These are phyloP conservation scores for Panurus biarmicus DNA, from an alignment of 2,113 vertebrate species.

Conservation along the genomic window DNA sequence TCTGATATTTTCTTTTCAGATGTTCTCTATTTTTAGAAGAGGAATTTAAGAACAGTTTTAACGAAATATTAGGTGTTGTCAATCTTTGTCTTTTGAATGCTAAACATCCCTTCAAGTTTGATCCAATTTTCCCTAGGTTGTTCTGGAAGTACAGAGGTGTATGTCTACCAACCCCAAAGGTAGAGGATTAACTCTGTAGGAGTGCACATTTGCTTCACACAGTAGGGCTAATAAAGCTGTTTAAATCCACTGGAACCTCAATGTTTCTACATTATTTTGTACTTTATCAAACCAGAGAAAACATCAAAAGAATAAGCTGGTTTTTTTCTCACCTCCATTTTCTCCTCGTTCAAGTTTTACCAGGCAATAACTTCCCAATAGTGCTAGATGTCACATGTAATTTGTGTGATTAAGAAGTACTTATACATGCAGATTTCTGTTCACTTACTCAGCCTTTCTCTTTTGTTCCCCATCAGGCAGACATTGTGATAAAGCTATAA, in stretches of 20 bases:
- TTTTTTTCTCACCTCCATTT: background rate
- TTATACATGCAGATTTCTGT: background rate
- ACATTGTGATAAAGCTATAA: background rate
- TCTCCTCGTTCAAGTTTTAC: background rate
- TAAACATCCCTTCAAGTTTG: background rate
- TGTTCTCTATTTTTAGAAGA: background rate
- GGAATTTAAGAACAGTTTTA: background rate
- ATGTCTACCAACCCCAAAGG: background rate
- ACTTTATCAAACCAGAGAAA: background rate
- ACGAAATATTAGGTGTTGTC: background rate
- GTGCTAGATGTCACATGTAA: background rate
- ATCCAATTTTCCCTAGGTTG: background rate
- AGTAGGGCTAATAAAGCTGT: background rate
- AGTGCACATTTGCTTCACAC: background rate
- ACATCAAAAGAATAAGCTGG: background rate
- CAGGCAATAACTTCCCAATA: background rate
- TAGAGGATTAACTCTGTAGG: background rate
- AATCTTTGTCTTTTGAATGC: background rate
- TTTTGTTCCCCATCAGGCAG: background rate
- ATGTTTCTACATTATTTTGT: background rate
- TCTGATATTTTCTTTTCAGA: background rate
- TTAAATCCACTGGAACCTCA: background rate
- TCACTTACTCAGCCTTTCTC: background rate
- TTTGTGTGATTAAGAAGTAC: background rate
- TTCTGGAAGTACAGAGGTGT: background rate